phyloP scores from a whole-genome alignment of 2,888 invertebrate genomes.

The Temnothorax unifasciatus region DNA sequence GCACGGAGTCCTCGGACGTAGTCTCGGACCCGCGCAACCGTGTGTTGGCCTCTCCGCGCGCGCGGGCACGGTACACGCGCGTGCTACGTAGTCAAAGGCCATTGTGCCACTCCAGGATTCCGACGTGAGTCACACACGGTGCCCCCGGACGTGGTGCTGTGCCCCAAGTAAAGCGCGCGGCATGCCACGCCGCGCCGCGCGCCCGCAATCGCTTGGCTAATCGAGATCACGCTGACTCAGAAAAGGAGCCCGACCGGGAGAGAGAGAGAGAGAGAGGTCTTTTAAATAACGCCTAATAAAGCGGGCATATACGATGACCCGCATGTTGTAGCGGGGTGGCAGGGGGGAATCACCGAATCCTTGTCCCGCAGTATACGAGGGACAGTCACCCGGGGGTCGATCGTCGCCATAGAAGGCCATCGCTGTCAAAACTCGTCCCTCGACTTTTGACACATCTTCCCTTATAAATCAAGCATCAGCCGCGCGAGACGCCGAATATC shows the following conservation, averaged over 20 bases:
- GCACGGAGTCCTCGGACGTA: conserved; percentile 4
- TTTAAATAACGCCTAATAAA: conserved; percentile 72
- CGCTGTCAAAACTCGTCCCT: conserved; percentile 55
- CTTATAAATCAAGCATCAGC: conserved; percentile 40
- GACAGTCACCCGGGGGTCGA: conserved; percentile 5
- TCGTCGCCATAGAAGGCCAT: conserved; percentile 56
- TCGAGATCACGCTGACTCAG: conserved; percentile 78
- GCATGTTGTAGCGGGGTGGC: background rate
- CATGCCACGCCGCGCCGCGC: conserved; percentile 14
- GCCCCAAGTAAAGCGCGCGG: conserved; percentile 59
- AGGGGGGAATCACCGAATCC: conserved; percentile 53
- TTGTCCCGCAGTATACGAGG: conserved; percentile 25
- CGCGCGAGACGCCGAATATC: background rate
- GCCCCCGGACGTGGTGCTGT: conserved; percentile 63
- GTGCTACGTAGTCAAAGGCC: conserved; percentile 68
- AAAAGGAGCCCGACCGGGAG: conserved; percentile 50
- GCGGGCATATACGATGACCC: conserved; percentile 48
- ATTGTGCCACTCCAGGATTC: conserved; percentile 76
- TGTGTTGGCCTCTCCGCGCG: conserved; percentile 5
- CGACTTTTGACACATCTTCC: conserved; percentile 34
- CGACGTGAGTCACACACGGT: conserved; percentile 73
- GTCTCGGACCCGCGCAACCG: background rate
- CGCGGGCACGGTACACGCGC: conserved; percentile 37
- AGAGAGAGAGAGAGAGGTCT: conserved; percentile 13
- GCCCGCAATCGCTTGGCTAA: conserved; percentile 67